These are phyloP conservation scores for Holcopasites calliopsidis DNA, from an alignment of 1,140 invertebrate species.

Conservation along the genomic window DNA sequence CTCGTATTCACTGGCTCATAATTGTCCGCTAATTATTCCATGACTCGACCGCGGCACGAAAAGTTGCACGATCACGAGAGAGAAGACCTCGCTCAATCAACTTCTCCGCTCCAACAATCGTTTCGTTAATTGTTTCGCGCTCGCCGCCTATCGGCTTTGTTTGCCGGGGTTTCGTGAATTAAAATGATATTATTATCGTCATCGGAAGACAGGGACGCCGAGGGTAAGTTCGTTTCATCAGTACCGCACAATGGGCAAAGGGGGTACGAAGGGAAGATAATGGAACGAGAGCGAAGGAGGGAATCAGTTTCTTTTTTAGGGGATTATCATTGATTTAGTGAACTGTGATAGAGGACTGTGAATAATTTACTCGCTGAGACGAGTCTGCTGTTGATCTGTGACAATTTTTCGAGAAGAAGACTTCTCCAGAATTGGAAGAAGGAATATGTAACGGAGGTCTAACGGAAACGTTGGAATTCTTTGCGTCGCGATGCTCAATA, in stretches of 20 bases:
- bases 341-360: background rate
- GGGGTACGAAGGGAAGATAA: too few species aligned
- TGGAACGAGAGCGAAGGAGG: background rate
- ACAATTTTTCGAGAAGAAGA: background rate
- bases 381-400: background rate
- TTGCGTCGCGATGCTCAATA: too few species aligned
- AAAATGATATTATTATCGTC: slow-evolving; percentile 10
- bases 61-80: background rate
- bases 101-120: background rate
- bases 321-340: background rate
- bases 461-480: background rate
- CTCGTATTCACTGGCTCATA: background rate
- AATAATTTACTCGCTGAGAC: background rate
- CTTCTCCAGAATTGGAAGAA: background rate
- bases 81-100: background rate
- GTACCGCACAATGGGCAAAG: background rate
- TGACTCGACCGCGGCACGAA: background rate
- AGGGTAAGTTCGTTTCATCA: slow-evolving; percentile 25
- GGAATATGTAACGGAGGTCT: slow-evolving; percentile 9
- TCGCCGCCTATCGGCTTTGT: slow-evolving; percentile 10
- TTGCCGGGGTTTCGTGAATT: slow-evolving; percentile 28
- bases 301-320: background rate
- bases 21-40: background rate
- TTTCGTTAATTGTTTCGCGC: slow-evolving; percentile 34
- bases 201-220: background rate